Conservation (phyloP, 2,797 vertebrate species). For the Megaceryle alcyon region DNA sequence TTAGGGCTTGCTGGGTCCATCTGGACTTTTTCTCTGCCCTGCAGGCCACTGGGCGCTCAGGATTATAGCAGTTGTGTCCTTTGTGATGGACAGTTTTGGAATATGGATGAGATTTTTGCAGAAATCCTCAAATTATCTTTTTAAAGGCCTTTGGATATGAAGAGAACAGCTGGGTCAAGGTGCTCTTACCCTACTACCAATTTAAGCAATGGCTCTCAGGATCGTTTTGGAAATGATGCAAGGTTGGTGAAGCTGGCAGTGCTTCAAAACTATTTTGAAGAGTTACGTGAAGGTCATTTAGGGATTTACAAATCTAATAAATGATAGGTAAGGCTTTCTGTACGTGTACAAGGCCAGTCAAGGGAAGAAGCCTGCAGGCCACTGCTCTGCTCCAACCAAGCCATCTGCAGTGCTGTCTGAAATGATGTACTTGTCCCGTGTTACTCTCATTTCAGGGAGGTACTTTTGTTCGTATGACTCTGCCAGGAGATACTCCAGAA, state of each 20-base stretch:
- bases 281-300: neutral
- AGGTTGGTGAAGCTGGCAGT: neutral
- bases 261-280: neutral
- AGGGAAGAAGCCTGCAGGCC: neutral
- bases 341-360: neutral
- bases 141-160: neutral
- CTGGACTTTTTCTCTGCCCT: neutral
- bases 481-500: neutral
- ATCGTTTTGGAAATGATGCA: neutral
- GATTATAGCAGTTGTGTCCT: neutral
- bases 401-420: neutral
- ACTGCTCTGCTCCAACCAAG: neutral
- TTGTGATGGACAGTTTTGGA: neutral
- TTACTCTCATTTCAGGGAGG: neutral
- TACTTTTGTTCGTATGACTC: neutral
- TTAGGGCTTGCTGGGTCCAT: neutral
- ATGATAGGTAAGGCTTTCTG: neutral
- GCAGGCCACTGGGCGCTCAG: neutral
- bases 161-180: neutral
- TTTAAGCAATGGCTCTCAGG: neutral
- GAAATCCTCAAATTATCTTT: neutral
- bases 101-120: neutral
- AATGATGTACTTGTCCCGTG: fast-evolving
- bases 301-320: neutral
- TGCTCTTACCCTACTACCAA: neutral